Evolutionary conservation across 2,888 invertebrate genomes (phyloP).

Genomic region (Mantis religiosa): DNA sequence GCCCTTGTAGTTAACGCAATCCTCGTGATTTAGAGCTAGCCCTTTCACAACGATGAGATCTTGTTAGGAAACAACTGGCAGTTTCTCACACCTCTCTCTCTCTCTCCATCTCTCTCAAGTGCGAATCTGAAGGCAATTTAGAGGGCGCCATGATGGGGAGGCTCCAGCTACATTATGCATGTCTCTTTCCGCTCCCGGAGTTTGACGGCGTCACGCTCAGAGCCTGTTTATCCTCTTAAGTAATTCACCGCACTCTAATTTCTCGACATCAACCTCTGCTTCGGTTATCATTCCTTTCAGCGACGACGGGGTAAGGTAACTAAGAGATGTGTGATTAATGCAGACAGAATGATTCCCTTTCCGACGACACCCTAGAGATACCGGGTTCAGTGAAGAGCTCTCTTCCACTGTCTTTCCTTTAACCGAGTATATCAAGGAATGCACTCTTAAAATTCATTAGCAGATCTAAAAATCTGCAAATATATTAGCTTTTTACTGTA

Average conservation of each 20-base stretch:
- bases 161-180: neutral
- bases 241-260: neutral
- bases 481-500: too few species aligned
- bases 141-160: neutral
- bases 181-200: neutral
- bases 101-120: neutral
- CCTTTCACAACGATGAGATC: neutral
- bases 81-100: neutral
- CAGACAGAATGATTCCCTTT: neutral
- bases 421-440: too few species aligned
- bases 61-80: neutral
- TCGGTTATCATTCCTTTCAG: neutral
- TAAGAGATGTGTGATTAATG: neutral
- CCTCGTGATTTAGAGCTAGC: neutral
- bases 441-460: too few species aligned
- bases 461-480: too few species aligned
- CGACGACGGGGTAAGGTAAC: neutral
- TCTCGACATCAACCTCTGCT: neutral
- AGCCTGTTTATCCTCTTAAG: neutral
- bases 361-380: too few species aligned
- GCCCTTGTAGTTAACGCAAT: neutral
- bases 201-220: neutral
- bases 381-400: too few species aligned
- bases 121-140: neutral
- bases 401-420: too few species aligned